Base-by-base conservation (phyloP, 23 tunicate species). In the Corella eumyota region DNA sequence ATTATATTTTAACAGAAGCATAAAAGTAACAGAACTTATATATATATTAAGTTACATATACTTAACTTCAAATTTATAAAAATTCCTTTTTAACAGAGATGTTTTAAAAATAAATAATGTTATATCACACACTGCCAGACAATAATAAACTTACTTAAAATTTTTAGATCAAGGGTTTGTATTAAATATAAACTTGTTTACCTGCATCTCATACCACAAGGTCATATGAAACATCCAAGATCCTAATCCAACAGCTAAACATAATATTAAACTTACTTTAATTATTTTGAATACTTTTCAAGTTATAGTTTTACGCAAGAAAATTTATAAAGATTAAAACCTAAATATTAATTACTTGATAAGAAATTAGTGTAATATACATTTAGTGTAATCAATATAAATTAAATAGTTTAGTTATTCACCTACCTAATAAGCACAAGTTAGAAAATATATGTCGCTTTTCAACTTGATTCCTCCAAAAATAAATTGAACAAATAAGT, bases 141-240 rank as follows among this genome's bases (percentile, higher is more conserved):
- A 54, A 32, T 4, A 21, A 19, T 25, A 32, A 32, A 4, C 31
- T 33, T 2, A 54, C 60, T 1, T 13, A 4, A 17, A 54, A 13
- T 17, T 26, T 2, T 17, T 13, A 32, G 19, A 54, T 54, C 2
- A 33, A 32, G 29, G 60, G 1, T 23, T 26, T 22, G 29, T 26
- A 19, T 4, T 19, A 32, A 6, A 54, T 25, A 19, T 33, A 25
- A 6, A 25, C 31, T 54, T 33, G 60, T 54, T 15, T 50, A 85
- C 95, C 79, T 85, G 95, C 95, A 85, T 85, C 60, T 85, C 95
- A 77, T 76, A 85, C 71, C 65, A 63, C 66, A 85, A 56, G 33
- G 95, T 85, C 95, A 85, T 85, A 50, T 85, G 95, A 60, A 85
- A 85, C 85, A 85, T 70, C 95, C 95, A 85, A 0, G 95, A 85